Percentiles rank a stretch among this genome's conserved stretches.
phyloP scores from a whole-genome alignment of 2,113 vertebrate species.

The Nyctereutes procyonoides region DNA sequence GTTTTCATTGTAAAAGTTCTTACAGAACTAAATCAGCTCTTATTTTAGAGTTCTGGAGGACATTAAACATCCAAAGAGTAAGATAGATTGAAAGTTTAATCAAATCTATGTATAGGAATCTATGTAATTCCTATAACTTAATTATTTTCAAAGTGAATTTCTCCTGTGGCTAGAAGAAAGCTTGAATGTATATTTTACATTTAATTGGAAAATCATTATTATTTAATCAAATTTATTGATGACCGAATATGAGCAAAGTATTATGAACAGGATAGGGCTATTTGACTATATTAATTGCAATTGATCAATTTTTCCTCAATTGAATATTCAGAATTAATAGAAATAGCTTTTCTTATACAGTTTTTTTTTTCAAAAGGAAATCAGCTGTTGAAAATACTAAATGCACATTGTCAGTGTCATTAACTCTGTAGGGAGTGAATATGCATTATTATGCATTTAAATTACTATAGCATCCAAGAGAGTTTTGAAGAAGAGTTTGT shows the following conservation, averaged over 20 bases:
- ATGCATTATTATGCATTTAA: not conserved
- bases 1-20: constrained; percentile 25
- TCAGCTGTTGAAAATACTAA: not conserved
- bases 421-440: not conserved
- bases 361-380: not conserved
- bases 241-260: not conserved
- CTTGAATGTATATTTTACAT: not conserved
- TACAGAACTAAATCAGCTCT: not conserved
- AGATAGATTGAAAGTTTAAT: not conserved
- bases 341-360: not conserved
- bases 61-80: not conserved
- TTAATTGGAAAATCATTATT: not conserved
- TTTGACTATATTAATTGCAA: not conserved
- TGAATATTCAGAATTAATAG: not conserved
- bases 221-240: constrained; percentile 27
- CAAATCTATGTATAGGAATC: not conserved
- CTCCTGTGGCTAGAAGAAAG: not conserved
- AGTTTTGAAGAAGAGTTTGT: not conserved
- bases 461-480: not conserved
- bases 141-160: constrained; percentile 22
- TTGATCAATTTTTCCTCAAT: not conserved
- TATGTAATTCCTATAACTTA: not conserved
- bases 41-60: not conserved
- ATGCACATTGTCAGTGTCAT: not conserved
- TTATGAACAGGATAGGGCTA: not conserved